Base-by-base conservation (phyloP, 2,888 invertebrate species). In the Choreutis nemorana region DNA sequence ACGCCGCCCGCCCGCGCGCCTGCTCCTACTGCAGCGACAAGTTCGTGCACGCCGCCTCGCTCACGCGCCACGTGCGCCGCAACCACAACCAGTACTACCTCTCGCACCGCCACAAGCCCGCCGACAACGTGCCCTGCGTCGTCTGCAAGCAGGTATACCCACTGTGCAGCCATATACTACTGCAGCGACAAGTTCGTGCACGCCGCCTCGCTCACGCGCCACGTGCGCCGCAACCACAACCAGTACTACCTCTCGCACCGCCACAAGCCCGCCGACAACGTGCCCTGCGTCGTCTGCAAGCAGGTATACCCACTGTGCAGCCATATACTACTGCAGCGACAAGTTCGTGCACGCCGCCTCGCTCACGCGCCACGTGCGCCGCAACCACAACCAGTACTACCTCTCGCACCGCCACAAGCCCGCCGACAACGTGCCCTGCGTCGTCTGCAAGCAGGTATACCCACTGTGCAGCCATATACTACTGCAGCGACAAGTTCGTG, bases 1-100 rank as follows among this genome's bases (percentile, higher is more conserved):
- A 94, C 70, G 91, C 90, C 35, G 79, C 83, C 14, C 86, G 87
- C 54, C 92, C 93, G 16, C 90, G 91, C 62, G 86, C 90, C 25
- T 94, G 94, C 65, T 83, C 84, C 3, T 87, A 89, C 55, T 94
- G 94, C 72, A 87, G 87, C 52, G 92, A 93, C 71, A 88, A 91
- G 50, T 94, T 94, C 64, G 85, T 92, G 36, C 92, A 94, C 70
- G 83, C 85, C 45, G 87, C 92, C 4, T 90, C 90, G 47, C 78
- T 94, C 42, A 90, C 91, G 1, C 79, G 93, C 2, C 94, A 94
- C 71, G 87, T 92, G 70, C 83, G 91, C 0, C 81, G 89, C 33
- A 83, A 89, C 2, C 94, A 94, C 65, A 89, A 91, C 56, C 84
- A 87, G 33, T 84, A 86, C 50, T 91, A 87, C 55, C 81, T 87